These are phyloP conservation scores for Ia io DNA, from an alignment of 2,113 vertebrate species.

Conservation along the genomic window DNA sequence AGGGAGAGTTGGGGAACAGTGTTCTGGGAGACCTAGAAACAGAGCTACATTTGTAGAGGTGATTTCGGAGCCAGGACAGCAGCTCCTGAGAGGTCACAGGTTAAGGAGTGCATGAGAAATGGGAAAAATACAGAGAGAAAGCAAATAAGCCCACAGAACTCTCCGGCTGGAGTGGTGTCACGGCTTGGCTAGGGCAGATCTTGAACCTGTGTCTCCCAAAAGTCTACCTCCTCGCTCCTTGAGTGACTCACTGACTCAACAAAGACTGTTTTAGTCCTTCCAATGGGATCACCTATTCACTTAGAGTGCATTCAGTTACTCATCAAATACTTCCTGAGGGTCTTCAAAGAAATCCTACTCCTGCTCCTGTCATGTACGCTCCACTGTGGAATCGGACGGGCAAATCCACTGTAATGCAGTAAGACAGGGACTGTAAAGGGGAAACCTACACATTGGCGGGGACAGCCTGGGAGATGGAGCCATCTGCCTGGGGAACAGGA, in stretches of 20 bases:
- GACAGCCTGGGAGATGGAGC: not conserved
- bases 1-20: not conserved
- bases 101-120: not conserved
- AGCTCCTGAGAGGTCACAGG: not conserved
- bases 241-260: not conserved
- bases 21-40: not conserved
- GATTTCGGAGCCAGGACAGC: not conserved
- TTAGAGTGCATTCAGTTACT: not conserved
- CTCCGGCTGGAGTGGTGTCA: not conserved
- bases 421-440: not conserved
- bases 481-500: not conserved
- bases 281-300: not conserved
- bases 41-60: not conserved
- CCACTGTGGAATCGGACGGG: not conserved
- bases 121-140: not conserved
- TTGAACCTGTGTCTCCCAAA: not conserved
- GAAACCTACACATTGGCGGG: no score
- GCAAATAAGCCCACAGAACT: not conserved
- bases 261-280: not conserved
- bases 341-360: not conserved
- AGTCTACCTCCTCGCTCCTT: not conserved
- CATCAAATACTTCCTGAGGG: not conserved
- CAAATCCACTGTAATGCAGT: not conserved
- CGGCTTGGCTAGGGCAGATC: rapidly evolving
- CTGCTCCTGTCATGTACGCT: not conserved